Evolutionary conservation across 2,113 vertebrate genomes (phyloP).

Genomic region (Emydura subglobosa): DNA sequence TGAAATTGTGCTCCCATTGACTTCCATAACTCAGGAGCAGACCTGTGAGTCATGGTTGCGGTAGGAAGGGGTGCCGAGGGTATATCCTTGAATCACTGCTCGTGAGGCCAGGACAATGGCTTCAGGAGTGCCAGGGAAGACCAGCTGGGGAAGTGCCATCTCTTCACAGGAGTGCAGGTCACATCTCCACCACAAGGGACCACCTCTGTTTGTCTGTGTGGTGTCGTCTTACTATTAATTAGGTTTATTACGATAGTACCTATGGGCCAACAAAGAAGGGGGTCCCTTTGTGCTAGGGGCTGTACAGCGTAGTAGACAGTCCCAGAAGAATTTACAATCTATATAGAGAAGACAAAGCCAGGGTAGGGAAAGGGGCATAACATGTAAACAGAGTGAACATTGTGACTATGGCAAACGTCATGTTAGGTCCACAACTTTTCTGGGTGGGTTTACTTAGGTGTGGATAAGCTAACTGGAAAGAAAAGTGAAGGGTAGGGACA

Average conservation of each 20-base stretch:
- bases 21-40: background rate
- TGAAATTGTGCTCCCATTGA: background rate
- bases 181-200: background rate
- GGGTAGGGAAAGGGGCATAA: too few relatives aligned
- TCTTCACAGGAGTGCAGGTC: rapidly evolving
- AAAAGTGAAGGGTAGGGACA: background rate
- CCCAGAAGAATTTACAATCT: background rate
- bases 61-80: background rate
- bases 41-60: background rate
- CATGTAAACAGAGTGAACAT: background rate
- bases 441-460: background rate
- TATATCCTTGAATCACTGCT: background rate
- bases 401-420: background rate
- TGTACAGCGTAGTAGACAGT: background rate
- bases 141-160: rapidly evolving
- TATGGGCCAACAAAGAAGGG: background rate
- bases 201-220: background rate
- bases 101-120: background rate
- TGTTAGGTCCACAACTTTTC: background rate
- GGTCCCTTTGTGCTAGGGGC: background rate
- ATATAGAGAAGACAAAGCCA: background rate
- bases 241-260: background rate
- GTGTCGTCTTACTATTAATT: background rate
- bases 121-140: background rate
- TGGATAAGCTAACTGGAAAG: background rate